Evolutionary conservation across 2,797 vertebrate species (phyloP).

Genomic region (Gymnocypris eckloni): DNA sequence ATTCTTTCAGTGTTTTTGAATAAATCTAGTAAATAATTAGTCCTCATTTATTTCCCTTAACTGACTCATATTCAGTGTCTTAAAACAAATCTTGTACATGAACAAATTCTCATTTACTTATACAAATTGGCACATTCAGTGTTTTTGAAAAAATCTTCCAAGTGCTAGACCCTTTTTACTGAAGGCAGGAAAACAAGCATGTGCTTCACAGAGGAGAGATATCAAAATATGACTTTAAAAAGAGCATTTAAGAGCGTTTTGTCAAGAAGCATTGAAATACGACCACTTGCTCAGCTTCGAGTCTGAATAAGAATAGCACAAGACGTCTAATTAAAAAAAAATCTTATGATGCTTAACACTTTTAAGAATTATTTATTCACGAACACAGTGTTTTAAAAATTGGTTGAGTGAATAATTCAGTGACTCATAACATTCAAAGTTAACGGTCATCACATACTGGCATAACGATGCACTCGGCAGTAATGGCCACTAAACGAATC

Average conservation of each 20-base stretch:
- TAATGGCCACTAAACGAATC: background rate
- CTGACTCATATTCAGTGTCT: background rate
- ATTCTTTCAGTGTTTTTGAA: background rate
- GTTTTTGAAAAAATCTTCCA: background rate
- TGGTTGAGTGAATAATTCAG: background rate
- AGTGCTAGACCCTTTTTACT: background rate
- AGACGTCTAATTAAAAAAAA: background rate
- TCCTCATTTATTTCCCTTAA: background rate
- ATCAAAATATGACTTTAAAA: background rate
- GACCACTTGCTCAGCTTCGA: background rate
- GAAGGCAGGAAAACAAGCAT: background rate
- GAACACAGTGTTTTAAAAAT: background rate
- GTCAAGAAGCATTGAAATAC: background rate
- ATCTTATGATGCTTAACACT: background rate
- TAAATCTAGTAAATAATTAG: background rate
- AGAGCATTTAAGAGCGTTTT: background rate
- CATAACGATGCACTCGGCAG: background rate
- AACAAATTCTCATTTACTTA: background rate
- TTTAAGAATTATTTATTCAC: background rate
- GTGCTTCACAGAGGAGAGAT: background rate
- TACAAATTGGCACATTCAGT: background rate
- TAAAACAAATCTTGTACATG: background rate
- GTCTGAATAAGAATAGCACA: background rate
- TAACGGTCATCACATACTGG: background rate
- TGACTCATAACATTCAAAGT: background rate